phyloP scores from a whole-genome alignment of 2,888 invertebrate species.

The Parnassius glacialis region DNA sequence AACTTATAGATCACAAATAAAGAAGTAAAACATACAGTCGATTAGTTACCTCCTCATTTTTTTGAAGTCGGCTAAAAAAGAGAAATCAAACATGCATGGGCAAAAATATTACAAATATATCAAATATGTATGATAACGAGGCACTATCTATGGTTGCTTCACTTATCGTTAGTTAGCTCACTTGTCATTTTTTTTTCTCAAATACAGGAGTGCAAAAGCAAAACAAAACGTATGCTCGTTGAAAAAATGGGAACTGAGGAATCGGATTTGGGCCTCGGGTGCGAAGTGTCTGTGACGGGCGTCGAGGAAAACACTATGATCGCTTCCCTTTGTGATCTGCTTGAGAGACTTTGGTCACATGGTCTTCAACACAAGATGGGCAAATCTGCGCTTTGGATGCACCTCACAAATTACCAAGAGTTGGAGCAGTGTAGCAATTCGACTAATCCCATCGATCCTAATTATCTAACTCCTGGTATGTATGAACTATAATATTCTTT shows the following conservation, averaged over 20 bases:
- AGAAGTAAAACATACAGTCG: too few relatives aligned
- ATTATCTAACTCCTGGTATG: slow-evolving; percentile 56
- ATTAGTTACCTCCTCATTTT: too few relatives aligned
- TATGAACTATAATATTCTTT: slow-evolving; percentile 17
- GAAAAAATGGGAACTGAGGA: slow-evolving; percentile 99
- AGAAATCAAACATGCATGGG: too few relatives aligned
- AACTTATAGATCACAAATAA: too few relatives aligned
- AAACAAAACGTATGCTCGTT: slow-evolving; percentile 99
- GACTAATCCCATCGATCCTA: slow-evolving; percentile 76
- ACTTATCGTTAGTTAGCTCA: too few relatives aligned
- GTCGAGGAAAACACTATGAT: slow-evolving; percentile 99
- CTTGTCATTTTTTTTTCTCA: neutral
- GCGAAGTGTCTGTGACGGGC: slow-evolving; percentile 85
- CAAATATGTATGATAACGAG: too few relatives aligned
- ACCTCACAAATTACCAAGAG: slow-evolving; percentile 94
- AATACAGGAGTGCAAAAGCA: slow-evolving; percentile 90
- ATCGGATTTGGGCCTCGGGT: slow-evolving; percentile 93
- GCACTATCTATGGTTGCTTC: too few relatives aligned
- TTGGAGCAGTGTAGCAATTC: slow-evolving; percentile 84
- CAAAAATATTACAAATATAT: too few relatives aligned
- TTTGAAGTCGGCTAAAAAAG: too few relatives aligned
- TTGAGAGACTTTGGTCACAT: slow-evolving; percentile 99
- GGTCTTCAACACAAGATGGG: slow-evolving; percentile 97
- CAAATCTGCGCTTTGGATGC: slow-evolving; percentile 98
- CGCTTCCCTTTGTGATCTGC: slow-evolving; percentile 97